These are phyloP conservation scores for Hirtodrosophila cameraria DNA, from an alignment of 2,888 invertebrate genomes.

Conservation along the genomic window DNA sequence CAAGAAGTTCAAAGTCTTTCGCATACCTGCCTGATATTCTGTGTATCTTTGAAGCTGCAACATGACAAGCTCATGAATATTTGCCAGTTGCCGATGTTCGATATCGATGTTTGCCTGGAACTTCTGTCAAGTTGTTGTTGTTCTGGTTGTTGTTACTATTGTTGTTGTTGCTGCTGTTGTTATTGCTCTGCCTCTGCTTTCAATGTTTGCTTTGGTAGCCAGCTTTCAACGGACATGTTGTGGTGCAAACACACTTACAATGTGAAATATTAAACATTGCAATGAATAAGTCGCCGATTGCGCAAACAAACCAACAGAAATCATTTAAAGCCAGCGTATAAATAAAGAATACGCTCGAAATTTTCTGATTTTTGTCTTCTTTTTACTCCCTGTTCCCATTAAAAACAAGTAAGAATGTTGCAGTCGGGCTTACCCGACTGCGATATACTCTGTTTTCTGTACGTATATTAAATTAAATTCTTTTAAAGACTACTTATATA, in stretches of 20 bases:
- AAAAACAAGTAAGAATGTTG: too few relatives aligned
- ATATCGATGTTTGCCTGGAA: slow-evolving; percentile 46
- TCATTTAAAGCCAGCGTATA: slow-evolving; percentile 63
- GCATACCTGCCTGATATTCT: slow-evolving; percentile 9
- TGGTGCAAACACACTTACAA: not conserved
- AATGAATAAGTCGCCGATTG: slow-evolving; percentile 15
- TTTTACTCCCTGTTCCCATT: slow-evolving; percentile 5
- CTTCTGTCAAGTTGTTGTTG: slow-evolving; percentile 42
- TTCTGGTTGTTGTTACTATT: slow-evolving; percentile 23
- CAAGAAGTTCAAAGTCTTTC: not conserved
- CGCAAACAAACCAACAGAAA: slow-evolving; percentile 59
- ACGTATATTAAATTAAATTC: too few relatives aligned
- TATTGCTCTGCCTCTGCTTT: slow-evolving; percentile 36
- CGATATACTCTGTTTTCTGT: too few relatives aligned
- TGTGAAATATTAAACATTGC: slow-evolving; percentile 30
- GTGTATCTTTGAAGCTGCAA: slow-evolving; percentile 44
- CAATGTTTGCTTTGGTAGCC: slow-evolving; percentile 26
- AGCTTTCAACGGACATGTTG: slow-evolving; percentile 26
- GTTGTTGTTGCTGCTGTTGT: slow-evolving; percentile 31
- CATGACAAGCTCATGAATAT: slow-evolving; percentile 75
- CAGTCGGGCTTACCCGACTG: too few relatives aligned
- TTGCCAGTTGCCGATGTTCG: slow-evolving; percentile 55
- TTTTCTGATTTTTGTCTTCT: slow-evolving; percentile 16
- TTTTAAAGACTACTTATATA: too few relatives aligned
- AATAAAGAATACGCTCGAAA: slow-evolving; percentile 63